Evolutionary conservation across 2,113 vertebrate species (phyloP).

Genomic region (Tachysurus vachellii): DNA sequence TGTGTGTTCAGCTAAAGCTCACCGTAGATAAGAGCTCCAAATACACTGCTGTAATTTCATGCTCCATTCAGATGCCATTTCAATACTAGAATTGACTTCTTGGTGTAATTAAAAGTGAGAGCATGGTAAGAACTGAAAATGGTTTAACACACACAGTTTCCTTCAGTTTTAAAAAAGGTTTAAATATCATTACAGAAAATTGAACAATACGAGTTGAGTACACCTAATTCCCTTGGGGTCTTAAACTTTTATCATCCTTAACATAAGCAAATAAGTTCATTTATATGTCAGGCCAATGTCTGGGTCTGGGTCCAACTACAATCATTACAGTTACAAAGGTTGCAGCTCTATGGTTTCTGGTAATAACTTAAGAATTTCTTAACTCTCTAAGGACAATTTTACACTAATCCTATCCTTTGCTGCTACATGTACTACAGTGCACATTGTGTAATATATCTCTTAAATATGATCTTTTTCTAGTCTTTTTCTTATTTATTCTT

Average conservation of each 20-base stretch:
- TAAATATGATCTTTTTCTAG: no score
- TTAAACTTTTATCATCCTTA: conserved; percentile 8
- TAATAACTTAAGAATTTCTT: neutral
- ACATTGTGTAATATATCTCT: no score
- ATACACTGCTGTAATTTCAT: conserved; percentile 62
- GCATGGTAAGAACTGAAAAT: conserved; percentile 38
- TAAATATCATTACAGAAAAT: neutral
- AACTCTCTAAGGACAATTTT: no score
- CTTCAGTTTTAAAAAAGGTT: conserved; percentile 39
- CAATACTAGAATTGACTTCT: conserved; percentile 61
- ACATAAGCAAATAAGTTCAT: neutral
- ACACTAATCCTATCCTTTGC: no score
- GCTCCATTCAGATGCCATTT: conserved; percentile 53
- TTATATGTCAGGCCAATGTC: neutral
- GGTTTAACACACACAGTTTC: conserved; percentile 48
- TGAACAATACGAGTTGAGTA: conserved; percentile 28
- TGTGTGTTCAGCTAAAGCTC: conserved; percentile 65
- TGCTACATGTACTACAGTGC: no score
- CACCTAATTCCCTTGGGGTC: neutral
- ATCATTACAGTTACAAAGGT: neutral
- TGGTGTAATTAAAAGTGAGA: conserved; percentile 59
- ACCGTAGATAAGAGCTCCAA: conserved; percentile 57
- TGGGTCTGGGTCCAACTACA: neutral
- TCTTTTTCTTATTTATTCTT: no score
- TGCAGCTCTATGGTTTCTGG: no score